Percentiles rank a stretch among this genome's conserved stretches.
phyloP scores from a whole-genome alignment of 1,140 invertebrate species.

The Micrasema longulum region DNA sequence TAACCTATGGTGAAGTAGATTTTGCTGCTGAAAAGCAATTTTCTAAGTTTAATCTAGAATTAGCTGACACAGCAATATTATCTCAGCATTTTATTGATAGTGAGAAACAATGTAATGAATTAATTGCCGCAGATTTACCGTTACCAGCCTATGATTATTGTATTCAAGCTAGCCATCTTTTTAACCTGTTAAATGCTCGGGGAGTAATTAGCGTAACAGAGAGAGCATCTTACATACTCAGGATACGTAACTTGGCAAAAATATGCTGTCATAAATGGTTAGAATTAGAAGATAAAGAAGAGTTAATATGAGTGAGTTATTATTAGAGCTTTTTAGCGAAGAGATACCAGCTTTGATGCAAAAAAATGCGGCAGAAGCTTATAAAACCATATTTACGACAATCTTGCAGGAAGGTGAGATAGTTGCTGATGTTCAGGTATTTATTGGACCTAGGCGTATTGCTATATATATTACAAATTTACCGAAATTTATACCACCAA shows the following conservation, averaged over 20 bases:
- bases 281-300: conserved; percentile 1
- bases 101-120: background rate
- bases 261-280: background rate
- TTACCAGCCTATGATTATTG: conserved; percentile 4
- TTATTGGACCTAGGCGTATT: no score
- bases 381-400: background rate
- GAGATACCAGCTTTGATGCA: background rate
- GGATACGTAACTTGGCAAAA: conserved; percentile 4
- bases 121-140: background rate
- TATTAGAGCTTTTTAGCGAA: background rate
- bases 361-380: background rate
- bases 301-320: background rate
- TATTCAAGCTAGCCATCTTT: background rate
- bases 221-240: background rate
- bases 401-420: background rate
- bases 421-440: no score
- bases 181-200: conserved; percentile 7
- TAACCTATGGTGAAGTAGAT: no score
- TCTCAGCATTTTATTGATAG: background rate
- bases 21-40: background rate
- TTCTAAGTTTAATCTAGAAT: background rate
- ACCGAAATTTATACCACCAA: no score
- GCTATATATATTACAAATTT: no score
- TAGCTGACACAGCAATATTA: background rate
- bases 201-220: background rate